These are phyloP conservation scores for Saccopteryx leptura DNA, from an alignment of 2,113 vertebrate genomes.

Conservation along the genomic window DNA sequence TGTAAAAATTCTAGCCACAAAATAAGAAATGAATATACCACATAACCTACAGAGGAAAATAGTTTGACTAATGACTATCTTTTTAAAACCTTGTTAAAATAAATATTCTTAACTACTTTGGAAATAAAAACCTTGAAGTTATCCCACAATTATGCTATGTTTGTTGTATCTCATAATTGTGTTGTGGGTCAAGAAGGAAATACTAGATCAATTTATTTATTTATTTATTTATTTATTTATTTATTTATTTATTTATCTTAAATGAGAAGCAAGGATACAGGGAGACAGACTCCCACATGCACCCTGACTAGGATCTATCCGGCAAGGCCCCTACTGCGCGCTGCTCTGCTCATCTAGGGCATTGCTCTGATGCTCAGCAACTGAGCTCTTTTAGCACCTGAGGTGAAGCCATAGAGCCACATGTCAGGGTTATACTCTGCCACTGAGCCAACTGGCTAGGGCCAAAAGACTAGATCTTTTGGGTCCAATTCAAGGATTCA, in stretches of 20 bases:
- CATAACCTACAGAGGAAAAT: neutral
- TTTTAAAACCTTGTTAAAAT: slow-evolving; percentile 3
- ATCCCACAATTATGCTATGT: neutral
- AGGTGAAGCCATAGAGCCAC: too few relatives aligned
- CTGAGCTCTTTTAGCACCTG: too few relatives aligned
- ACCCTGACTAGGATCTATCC: too few relatives aligned
- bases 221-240: too few relatives aligned
- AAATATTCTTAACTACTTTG: slow-evolving; percentile 38
- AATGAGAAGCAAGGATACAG: too few relatives aligned
- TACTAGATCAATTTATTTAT: neutral
- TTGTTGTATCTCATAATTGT: slow-evolving; percentile 25
- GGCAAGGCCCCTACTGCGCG: too few relatives aligned
- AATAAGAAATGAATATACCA: slow-evolving; percentile 34
- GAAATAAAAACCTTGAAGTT: slow-evolving; percentile 56
- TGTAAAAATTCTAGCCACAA: neutral
- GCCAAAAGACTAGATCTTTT: neutral
- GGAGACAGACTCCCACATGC: too few relatives aligned
- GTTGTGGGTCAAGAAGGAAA: slow-evolving; percentile 39
- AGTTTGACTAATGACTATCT: neutral
- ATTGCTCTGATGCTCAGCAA: too few relatives aligned
- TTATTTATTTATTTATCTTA: too few relatives aligned
- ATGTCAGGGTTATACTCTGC: too few relatives aligned
- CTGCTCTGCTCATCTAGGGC: too few relatives aligned
- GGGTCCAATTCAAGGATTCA: slow-evolving; percentile 7
- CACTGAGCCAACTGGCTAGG: too few relatives aligned